Evolutionary conservation across 1,140 invertebrate genomes (phyloP).

Genomic region (Drosophila rufa): DNA sequence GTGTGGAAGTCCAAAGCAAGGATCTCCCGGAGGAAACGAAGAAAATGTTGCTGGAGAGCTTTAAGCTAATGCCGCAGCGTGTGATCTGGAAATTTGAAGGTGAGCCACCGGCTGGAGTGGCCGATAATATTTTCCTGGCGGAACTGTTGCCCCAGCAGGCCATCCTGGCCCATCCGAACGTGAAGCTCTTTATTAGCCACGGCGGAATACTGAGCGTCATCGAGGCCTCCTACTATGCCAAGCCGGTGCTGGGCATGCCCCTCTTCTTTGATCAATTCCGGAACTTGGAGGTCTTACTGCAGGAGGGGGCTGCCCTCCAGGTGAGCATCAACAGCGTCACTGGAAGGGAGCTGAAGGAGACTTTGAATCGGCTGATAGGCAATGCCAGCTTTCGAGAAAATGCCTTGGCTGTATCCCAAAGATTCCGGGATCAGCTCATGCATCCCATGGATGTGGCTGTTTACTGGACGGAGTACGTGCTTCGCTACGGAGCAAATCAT

Average conservation of each 20-base stretch:
- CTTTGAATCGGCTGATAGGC: conserved; percentile 47
- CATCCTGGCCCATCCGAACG: conserved; percentile 89
- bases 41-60: conserved; percentile 86
- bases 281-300: conserved; percentile 86
- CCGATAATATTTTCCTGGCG: conserved; percentile 87
- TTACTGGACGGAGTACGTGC: conserved; percentile 90
- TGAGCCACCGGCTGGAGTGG: conserved; percentile 85
- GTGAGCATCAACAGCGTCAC: conserved; percentile 43
- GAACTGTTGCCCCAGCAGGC: conserved; percentile 90
- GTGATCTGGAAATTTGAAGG: conserved; percentile 90
- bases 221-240: conserved; percentile 89
- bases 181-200: conserved; percentile 89
- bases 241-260: conserved; percentile 90
- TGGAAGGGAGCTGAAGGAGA: conserved; percentile 19
- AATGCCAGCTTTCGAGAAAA: conserved; percentile 73
- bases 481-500: conserved; percentile 87
- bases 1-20: conserved; percentile 86
- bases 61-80: conserved; percentile 87
- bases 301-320: conserved; percentile 84
- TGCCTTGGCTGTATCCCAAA: conserved; percentile 86
- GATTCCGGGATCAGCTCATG: conserved; percentile 88
- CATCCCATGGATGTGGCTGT: conserved; percentile 88
- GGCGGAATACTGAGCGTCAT: conserved; percentile 89
- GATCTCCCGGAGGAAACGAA: conserved; percentile 86
- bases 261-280: conserved; percentile 88